These are phyloP conservation scores for Ips typographus DNA, from an alignment of 1,140 invertebrate genomes.

Conservation along the genomic window DNA sequence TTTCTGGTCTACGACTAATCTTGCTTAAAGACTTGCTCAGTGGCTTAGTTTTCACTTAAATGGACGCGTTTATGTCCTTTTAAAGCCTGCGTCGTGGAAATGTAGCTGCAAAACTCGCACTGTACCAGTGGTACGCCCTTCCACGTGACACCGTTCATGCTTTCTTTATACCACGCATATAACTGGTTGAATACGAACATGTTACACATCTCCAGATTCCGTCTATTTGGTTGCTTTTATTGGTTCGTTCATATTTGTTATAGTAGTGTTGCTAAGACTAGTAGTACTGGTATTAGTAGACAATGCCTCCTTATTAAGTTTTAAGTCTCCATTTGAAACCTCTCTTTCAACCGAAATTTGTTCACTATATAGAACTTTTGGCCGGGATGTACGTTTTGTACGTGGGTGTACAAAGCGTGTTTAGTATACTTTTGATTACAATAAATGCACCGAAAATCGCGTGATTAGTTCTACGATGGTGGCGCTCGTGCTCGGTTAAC, in stretches of 20 bases:
- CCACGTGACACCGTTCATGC: neutral
- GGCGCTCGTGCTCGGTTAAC: constrained; percentile 7
- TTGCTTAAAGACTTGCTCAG: too few species aligned
- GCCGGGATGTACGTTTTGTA: constrained; percentile 13
- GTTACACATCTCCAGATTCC: neutral
- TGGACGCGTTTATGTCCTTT: neutral
- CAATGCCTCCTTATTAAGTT: too few species aligned
- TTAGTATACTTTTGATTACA: constrained; percentile 13
- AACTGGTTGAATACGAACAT: neutral
- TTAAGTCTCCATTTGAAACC: neutral
- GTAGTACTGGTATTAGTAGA: too few species aligned
- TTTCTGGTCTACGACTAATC: too few species aligned
- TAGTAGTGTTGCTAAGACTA: too few species aligned
- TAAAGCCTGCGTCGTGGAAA: neutral
- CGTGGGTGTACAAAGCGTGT: constrained; percentile 7
- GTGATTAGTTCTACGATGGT: neutral
- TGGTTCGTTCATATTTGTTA: too few species aligned
- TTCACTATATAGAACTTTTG: constrained; percentile 9
- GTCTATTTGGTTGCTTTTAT: too few species aligned
- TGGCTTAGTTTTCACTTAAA: too few species aligned
- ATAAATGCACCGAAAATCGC: constrained; percentile 12
- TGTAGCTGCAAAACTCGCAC: neutral
- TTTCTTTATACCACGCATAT: neutral
- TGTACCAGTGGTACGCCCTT: neutral
- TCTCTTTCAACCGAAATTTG: neutral